These are phyloP conservation scores for Drosophila equinoxialis DNA, from an alignment of 1,140 invertebrate species.

Conservation along the genomic window DNA sequence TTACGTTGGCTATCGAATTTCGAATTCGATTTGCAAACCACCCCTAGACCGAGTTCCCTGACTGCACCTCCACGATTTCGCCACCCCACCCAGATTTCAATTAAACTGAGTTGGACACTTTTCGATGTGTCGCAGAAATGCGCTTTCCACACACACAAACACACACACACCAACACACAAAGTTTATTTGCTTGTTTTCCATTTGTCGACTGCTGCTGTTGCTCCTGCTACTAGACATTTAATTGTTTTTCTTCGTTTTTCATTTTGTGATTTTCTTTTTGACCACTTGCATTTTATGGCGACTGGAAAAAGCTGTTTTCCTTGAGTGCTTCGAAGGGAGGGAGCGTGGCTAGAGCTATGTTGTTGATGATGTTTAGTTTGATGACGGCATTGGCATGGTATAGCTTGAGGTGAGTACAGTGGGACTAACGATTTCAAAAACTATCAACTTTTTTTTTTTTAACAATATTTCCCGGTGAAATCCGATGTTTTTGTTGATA, in stretches of 20 bases:
- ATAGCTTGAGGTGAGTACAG: slow-evolving; percentile 16
- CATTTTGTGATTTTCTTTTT: slow-evolving; percentile 66
- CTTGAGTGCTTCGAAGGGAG: slow-evolving; percentile 31
- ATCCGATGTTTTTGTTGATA: no score
- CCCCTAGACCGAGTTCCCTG: slow-evolving; percentile 24
- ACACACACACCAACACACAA: slow-evolving; percentile 21
- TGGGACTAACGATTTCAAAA: neutral
- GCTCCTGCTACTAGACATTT: slow-evolving; percentile 62
- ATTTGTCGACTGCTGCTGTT: slow-evolving; percentile 49
- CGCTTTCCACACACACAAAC: slow-evolving; percentile 34
- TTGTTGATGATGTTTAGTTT: slow-evolving; percentile 76
- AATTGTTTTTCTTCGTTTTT: slow-evolving; percentile 80
- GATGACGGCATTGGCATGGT: slow-evolving; percentile 9
- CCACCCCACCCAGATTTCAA: slow-evolving; percentile 60
- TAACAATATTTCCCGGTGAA: no score
- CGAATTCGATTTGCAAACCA: slow-evolving; percentile 75
- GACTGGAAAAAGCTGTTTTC: slow-evolving; percentile 79
- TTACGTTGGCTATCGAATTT: slow-evolving; percentile 80
- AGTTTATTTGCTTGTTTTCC: slow-evolving; percentile 79
- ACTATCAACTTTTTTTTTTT: no score
- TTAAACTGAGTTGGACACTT: slow-evolving; percentile 77
- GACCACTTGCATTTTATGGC: slow-evolving; percentile 80
- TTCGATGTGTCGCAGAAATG: slow-evolving; percentile 75
- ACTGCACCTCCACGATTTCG: neutral
- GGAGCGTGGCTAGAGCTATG: slow-evolving; percentile 49